Evolutionary conservation across 2,888 invertebrate genomes (phyloP).

Genomic region (Plagodis dolabraria): DNA sequence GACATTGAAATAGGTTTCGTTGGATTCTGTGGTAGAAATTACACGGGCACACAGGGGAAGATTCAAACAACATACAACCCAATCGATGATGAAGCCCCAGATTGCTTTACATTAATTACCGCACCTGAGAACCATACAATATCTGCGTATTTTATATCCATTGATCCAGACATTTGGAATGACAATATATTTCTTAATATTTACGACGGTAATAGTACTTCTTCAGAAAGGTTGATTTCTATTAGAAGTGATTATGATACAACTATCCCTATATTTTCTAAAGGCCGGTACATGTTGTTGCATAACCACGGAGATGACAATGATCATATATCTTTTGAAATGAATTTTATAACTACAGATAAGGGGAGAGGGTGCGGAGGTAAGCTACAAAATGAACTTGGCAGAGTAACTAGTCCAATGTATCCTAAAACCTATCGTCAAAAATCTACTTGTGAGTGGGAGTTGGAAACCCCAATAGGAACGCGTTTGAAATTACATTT

Average conservation of each 20-base stretch:
- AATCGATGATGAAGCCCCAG: conserved; percentile 16
- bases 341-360: conserved; percentile 65
- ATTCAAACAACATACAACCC: conserved; percentile 70
- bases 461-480: conserved; percentile 64
- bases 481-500: conserved; percentile 61
- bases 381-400: conserved; percentile 54
- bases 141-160: conserved; percentile 84
- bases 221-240: conserved; percentile 45
- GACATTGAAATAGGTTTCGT: conserved; percentile 86
- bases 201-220: conserved; percentile 63
- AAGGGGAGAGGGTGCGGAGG: conserved; percentile 76
- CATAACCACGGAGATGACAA: conserved; percentile 60
- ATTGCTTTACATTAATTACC: conserved; percentile 88
- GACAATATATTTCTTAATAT: conserved; percentile 66
- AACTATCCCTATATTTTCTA: conserved; percentile 85
- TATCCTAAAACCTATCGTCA: conserved; percentile 68
- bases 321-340: conserved; percentile 49
- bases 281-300: conserved; percentile 87
- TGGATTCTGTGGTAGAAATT: conserved; percentile 86
- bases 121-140: conserved; percentile 88
- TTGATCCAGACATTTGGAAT: conserved; percentile 52
- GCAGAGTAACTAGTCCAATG: conserved; percentile 69
- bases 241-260: conserved; percentile 44
- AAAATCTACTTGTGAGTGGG: conserved; percentile 68
- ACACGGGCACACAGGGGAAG: conserved; percentile 88